phyloP scores from a whole-genome alignment of 2,888 invertebrate species.

The Lamellibrachia columna region DNA sequence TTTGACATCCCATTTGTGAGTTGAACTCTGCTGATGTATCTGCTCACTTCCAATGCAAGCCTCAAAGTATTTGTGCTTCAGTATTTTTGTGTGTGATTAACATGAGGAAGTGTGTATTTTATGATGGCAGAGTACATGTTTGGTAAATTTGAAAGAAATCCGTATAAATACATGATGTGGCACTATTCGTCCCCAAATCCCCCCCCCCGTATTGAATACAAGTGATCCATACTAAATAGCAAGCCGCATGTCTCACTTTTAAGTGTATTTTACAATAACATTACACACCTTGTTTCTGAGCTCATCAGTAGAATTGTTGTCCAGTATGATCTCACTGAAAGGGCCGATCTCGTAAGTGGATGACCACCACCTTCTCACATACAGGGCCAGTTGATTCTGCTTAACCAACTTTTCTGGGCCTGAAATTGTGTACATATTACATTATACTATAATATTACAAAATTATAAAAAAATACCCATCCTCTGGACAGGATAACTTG shows the following conservation, averaged over 20 bases:
- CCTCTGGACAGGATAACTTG: too few relatives aligned
- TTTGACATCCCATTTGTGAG: too few relatives aligned
- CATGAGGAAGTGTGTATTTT: not conserved
- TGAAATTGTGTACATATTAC: constrained; percentile 33
- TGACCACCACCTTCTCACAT: constrained; percentile 64
- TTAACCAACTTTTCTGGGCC: constrained; percentile 49
- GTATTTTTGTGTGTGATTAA: too few relatives aligned
- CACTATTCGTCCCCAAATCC: not conserved
- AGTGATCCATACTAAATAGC: not conserved
- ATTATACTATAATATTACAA: too few relatives aligned
- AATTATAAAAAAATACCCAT: too few relatives aligned
- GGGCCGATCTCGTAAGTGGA: constrained; percentile 61
- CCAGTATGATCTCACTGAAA: constrained; percentile 63
- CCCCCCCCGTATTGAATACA: not conserved
- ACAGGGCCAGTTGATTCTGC: constrained; percentile 57
- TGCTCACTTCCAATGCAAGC: too few relatives aligned
- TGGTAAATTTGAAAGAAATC: not conserved
- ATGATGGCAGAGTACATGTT: not conserved
- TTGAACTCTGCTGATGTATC: too few relatives aligned
- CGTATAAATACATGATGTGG: not conserved
- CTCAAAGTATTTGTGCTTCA: too few relatives aligned
- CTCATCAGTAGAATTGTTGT: constrained; percentile 60
- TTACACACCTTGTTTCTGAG: constrained; percentile 67
- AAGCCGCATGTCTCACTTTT: not conserved
- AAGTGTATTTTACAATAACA: not conserved